A percentile compares a stretch with the other conserved stretches of the same genome.
These are phyloP conservation scores for Addax nasomaculatus DNA, from an alignment of 2,113 vertebrate genomes.

Conservation along the genomic window DNA sequence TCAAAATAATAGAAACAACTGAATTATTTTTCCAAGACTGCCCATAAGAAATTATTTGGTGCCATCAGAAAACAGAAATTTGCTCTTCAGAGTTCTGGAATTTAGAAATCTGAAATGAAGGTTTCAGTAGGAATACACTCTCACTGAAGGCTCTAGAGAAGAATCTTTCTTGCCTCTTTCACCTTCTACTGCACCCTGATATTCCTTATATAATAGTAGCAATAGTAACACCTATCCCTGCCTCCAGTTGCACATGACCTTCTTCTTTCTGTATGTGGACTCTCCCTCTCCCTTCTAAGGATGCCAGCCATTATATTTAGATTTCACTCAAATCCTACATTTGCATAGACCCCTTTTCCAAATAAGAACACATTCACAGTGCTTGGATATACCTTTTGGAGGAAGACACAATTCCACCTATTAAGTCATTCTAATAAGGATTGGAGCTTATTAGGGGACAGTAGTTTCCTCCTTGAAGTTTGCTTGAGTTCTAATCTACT, in stretches of 20 bases:
- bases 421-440: background rate
- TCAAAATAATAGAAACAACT: background rate
- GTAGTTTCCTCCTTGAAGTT: background rate
- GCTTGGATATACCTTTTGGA: background rate
- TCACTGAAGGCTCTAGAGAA: background rate
- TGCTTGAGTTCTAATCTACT: background rate
- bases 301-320: background rate
- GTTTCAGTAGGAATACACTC: background rate
- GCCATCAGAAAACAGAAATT: background rate
- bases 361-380: background rate
- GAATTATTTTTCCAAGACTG: background rate
- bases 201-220: background rate
- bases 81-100: background rate
- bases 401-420: background rate
- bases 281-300: background rate
- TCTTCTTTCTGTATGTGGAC: background rate
- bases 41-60: background rate
- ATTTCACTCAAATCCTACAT: background rate
- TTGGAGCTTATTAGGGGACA: background rate
- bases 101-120: background rate
- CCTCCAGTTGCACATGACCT: background rate
- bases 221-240: accelerated
- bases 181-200: background rate
- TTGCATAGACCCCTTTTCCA: background rate
- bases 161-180: background rate